Conservation (phyloP, 2,797 vertebrate species). For the Naso thynnoides region DNA sequence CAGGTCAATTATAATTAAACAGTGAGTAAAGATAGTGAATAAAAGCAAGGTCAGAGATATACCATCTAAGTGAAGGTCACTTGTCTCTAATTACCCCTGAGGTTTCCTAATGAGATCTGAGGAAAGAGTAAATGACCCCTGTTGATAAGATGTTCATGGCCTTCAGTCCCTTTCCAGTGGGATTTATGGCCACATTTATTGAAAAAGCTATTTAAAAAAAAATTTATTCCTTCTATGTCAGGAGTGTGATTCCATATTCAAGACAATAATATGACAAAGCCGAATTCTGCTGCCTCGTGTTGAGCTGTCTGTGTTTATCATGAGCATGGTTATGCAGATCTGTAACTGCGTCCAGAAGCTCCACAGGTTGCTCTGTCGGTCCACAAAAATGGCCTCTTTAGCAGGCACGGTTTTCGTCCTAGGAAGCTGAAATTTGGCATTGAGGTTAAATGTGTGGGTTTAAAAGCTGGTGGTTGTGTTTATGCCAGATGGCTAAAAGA, state of each 20-base stretch:
- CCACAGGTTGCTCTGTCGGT: no score
- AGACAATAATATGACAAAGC: not conserved
- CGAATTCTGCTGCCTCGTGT: not conserved
- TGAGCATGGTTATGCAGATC: not conserved
- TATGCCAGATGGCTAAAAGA: no score
- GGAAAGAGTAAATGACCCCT: constrained; percentile 27
- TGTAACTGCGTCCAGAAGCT: no score
- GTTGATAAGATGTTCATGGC: constrained; percentile 26
- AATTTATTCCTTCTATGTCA: not conserved
- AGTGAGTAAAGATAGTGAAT: constrained; percentile 11
- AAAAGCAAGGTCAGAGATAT: constrained; percentile 46
- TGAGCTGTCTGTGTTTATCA: not conserved
- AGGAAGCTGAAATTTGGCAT: no score
- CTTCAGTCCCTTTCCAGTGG: not conserved
- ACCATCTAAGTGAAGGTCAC: constrained; percentile 69
- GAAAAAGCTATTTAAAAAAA: no score
- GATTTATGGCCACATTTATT: constrained; percentile 10
- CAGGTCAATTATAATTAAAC: constrained; percentile 30
- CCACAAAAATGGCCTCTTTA: not conserved
- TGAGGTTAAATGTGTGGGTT: no score
- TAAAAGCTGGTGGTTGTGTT: no score
- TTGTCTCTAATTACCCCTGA: constrained; percentile 59
- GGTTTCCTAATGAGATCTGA: constrained; percentile 69
- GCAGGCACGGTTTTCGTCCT: no score
- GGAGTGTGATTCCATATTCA: not conserved